A percentile compares a stretch with the other conserved stretches of the same genome.
Conservation (phyloP, 2,888 invertebrate genomes). For the Formica aserva region DNA sequence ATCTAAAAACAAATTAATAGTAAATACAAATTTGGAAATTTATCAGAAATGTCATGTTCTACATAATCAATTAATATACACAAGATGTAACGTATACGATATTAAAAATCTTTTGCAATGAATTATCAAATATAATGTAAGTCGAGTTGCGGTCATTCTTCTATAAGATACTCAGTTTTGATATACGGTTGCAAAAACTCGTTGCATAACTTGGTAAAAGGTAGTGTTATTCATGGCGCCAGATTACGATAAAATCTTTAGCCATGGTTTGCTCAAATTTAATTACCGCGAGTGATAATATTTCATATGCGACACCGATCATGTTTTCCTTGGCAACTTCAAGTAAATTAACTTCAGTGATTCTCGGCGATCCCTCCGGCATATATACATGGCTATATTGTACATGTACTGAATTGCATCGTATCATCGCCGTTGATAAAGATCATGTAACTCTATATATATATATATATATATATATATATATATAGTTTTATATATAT, state of each 20-base stretch:
- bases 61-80: not conserved
- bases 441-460: constrained; percentile 35
- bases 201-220: constrained; percentile 27
- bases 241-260: constrained; percentile 4
- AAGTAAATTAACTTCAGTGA: constrained; percentile 66
- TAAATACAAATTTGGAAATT: not conserved
- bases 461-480: no score
- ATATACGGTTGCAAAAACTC: constrained; percentile 10
- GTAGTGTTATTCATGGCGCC: constrained; percentile 36
- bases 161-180: not conserved
- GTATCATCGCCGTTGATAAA: constrained; percentile 40
- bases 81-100: not conserved
- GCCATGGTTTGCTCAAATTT: constrained; percentile 41
- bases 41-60: not conserved
- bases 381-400: constrained; percentile 60
- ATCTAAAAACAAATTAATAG: not conserved
- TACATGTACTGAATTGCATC: constrained; percentile 66
- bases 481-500: not conserved
- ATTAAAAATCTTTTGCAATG: constrained; percentile 3
- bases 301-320: constrained; percentile 51
- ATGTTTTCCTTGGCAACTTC: constrained; percentile 66
- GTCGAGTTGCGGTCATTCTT: not conserved
- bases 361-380: constrained; percentile 29
- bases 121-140: constrained; percentile 19
- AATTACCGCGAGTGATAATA: constrained; percentile 40